Conservation (phyloP, 30 jellyfish, hydroid and myxozoan species). For the Cassiopea xamachana region DNA sequence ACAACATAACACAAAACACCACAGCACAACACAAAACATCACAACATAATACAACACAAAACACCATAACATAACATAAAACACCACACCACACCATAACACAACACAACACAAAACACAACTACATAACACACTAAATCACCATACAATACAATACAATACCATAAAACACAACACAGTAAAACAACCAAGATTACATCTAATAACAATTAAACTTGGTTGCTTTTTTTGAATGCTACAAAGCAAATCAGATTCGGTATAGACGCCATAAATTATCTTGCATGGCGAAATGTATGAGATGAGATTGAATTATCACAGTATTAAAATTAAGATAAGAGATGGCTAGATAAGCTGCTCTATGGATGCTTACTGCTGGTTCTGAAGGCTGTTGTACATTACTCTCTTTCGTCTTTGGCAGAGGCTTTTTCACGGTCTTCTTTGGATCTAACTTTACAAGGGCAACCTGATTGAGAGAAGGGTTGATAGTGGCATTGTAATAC, state of each 20-base stretch:
- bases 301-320: too few relatives aligned
- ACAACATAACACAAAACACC: background rate
- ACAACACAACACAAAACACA: background rate
- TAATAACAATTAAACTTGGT: too few relatives aligned
- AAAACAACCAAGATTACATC: too few relatives aligned
- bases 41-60: background rate
- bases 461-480: slow-evolving; percentile 30
- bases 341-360: background rate
- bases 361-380: background rate
- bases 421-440: slow-evolving; percentile 29
- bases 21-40: background rate
- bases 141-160: background rate
- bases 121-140: background rate
- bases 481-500: background rate
- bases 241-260: too few relatives aligned
- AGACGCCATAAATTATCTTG: too few relatives aligned
- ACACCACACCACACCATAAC: background rate
- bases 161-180: background rate
- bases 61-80: background rate
- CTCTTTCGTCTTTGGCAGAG: slow-evolving; percentile 13
- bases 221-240: too few relatives aligned
- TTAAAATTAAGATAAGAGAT: too few relatives aligned
- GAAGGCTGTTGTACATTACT: background rate
- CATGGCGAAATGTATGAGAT: too few relatives aligned
- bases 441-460: slow-evolving; percentile 77